Evolutionary conservation across 1,140 invertebrate genomes (phyloP), one percentile per base, ranked within the genome.

Genomic region (Himalopsyche phryganea): DNA sequence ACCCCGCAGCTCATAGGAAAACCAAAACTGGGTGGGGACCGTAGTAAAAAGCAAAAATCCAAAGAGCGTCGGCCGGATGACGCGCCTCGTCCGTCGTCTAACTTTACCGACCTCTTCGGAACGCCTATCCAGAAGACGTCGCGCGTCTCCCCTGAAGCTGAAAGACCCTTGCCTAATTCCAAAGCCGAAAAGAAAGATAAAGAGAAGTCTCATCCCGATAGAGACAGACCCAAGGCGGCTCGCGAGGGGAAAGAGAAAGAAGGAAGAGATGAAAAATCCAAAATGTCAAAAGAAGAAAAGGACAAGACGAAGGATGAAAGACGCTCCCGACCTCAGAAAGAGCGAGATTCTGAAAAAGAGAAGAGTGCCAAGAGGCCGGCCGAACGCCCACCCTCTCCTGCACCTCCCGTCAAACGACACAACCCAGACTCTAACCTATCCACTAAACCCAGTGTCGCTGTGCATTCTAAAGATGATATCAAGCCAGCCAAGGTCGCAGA

Each of bases 61-160:
- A 85, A 84, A 67, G 84, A 83, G 50, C 73, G 78, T 46, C 81
- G 84, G 49, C 73, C 79, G 49, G 80, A 83, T 15, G 85, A 85
- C 65, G 72, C 78, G 23, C 85, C 80, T 32, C 83, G 80, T 66
- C 72, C 71, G 66, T 83, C 80, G 58, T 85, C 81, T 65, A 82
- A 84, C 45, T 92, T 92, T 72, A 84, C 84, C 35, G 86, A 84
- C 59, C 73, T 94, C 45, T 93, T 93, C 77, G 90, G 91, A 0
- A 72, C 85, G 23, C 89, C 90, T 1, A 87, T 92, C 54, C 83
- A 80, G 18, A 90, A 89, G 67, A 82, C 82, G 3, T 78, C 78
- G 2, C 87, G 84, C 72, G 72, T 81, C 42, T 84, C 83, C 18
- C 80, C 83, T 1, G 85, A 88, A 51, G 80, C 82, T 17, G 85